A percentile compares a stretch with the other conserved stretches of the same genome.
Conservation (phyloP, 2,797 vertebrate genomes). For the Lutjanus argentimaculatus region DNA sequence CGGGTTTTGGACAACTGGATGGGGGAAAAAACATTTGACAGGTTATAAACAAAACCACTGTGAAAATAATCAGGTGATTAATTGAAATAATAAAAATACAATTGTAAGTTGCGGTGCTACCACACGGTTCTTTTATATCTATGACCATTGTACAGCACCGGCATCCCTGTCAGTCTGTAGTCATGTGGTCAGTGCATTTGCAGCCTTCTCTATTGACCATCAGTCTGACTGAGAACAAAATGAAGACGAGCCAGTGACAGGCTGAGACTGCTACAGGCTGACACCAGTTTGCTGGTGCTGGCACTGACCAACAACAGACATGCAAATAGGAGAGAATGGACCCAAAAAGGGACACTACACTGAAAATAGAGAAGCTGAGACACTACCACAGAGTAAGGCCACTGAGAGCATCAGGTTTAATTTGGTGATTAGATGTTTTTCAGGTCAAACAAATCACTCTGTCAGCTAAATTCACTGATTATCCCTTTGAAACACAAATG, state of each 20-base stretch:
- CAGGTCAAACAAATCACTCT: neutral
- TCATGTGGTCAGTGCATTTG: constrained; percentile 34
- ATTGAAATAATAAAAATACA: neutral
- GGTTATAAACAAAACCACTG: neutral
- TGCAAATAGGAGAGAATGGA: constrained; percentile 32
- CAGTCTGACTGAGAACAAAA: constrained; percentile 39
- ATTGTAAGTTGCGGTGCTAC: neutral
- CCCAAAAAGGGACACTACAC: constrained; percentile 8
- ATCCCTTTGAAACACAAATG: neutral
- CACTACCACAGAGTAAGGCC: neutral
- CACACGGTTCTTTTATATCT: neutral
- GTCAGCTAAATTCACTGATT: constrained; percentile 8
- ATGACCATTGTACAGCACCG: neutral
- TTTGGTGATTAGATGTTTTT: neutral
- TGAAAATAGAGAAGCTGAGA: constrained; percentile 29
- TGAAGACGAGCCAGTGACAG: constrained; percentile 53
- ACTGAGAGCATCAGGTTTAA: neutral
- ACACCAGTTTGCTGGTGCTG: constrained; percentile 63
- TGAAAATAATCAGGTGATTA: neutral
- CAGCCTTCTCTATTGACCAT: constrained; percentile 18
- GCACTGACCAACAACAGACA: constrained; percentile 38
- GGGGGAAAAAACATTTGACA: neutral
- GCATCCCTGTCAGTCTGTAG: constrained; percentile 4
- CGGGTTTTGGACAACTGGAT: neutral
- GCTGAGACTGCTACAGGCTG: constrained; percentile 69